Conservation (phyloP, 2,888 invertebrate genomes). For the Venustoraphidia nigricollis region DNA sequence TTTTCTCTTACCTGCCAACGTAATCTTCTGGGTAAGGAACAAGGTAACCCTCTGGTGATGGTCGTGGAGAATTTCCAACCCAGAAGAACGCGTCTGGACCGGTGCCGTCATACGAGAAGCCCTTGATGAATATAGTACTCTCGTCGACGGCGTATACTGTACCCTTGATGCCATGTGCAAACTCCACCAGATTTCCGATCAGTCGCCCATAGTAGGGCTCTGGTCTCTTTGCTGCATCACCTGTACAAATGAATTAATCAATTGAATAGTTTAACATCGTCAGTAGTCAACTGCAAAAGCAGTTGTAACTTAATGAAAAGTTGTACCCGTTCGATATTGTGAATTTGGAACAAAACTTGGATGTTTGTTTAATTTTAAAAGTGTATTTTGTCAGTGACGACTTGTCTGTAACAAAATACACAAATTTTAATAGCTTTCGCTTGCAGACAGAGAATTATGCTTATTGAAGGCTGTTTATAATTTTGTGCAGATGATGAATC, state of each 20-base stretch:
- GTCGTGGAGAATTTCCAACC: conserved; percentile 69
- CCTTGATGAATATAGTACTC: conserved; percentile 71
- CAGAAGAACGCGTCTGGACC: conserved; percentile 84
- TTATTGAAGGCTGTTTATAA: no score
- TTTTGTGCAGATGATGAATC: no score
- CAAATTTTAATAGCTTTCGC: no score
- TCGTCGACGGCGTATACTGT: conserved; percentile 80
- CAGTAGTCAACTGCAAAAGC: no score
- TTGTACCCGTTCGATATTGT: no score
- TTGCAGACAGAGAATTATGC: no score
- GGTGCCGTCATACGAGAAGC: conserved; percentile 77
- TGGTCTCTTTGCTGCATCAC: conserved; percentile 20
- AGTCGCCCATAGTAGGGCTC: conserved; percentile 63
- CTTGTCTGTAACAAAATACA: no score
- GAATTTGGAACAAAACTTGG: no score
- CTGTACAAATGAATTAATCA: not conserved
- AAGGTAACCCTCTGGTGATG: conserved; percentile 67
- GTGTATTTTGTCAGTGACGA: no score
- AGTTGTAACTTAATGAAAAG: no score
- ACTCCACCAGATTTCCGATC: conserved; percentile 57
- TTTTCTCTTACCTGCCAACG: conserved; percentile 49
- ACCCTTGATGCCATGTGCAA: conserved; percentile 68
- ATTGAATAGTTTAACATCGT: no score
- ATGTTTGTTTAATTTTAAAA: no score
- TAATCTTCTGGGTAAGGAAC: conserved; percentile 80